Conservation (phyloP, 2,888 invertebrate species). For the Parascotia fuliginaria region DNA sequence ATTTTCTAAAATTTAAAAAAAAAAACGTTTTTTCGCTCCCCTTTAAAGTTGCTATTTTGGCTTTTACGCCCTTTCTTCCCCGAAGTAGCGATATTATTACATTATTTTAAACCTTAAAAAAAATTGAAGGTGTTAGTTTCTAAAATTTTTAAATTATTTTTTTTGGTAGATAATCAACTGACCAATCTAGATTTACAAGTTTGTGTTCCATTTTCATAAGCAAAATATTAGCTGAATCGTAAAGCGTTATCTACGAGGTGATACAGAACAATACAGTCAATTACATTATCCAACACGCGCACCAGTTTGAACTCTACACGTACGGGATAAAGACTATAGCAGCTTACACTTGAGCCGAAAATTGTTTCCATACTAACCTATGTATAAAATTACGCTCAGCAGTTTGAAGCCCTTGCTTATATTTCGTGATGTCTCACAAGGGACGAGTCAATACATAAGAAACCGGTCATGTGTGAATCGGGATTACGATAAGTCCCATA, state of each 20-base stretch:
- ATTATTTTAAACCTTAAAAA: too few species aligned
- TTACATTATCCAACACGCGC: slow-evolving; percentile 10
- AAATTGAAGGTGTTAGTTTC: background rate
- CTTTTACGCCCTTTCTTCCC: too few species aligned
- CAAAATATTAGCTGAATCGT: slow-evolving; percentile 8
- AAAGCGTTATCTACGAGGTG: slow-evolving; percentile 28
- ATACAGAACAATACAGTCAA: slow-evolving; percentile 33
- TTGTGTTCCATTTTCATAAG: background rate
- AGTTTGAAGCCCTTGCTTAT: slow-evolving; percentile 43
- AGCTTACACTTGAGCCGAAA: slow-evolving; percentile 13
- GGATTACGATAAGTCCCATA: slow-evolving; percentile 44
- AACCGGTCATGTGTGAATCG: slow-evolving; percentile 49
- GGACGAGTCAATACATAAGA: slow-evolving; percentile 48
- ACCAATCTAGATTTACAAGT: background rate
- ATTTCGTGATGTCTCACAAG: slow-evolving; percentile 44
- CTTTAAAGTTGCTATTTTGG: too few species aligned
- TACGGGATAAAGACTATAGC: slow-evolving; percentile 8
- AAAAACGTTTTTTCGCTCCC: too few species aligned
- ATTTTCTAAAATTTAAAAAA: too few species aligned
- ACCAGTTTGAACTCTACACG: slow-evolving; percentile 11
- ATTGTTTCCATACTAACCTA: slow-evolving; percentile 33
- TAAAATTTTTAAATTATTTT: background rate
- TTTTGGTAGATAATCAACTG: background rate
- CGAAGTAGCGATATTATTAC: too few species aligned
- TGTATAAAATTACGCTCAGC: slow-evolving; percentile 47